A percentile compares a stretch with the other conserved stretches of the same genome.
Conservation (phyloP, 2,797 vertebrate species). For the Remorina albescens region DNA sequence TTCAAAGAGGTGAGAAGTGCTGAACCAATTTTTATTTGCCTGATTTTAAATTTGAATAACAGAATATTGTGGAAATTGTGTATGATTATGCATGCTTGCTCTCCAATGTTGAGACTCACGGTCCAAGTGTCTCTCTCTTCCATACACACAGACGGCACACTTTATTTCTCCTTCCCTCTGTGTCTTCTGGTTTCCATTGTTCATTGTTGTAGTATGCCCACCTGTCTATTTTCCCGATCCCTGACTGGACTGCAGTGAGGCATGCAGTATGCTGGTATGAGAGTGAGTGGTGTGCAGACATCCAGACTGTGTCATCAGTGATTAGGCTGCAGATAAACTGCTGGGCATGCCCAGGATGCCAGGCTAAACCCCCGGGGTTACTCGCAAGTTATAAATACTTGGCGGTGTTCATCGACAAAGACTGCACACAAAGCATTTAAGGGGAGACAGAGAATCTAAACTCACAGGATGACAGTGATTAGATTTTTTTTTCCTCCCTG, state of each 20-base stretch:
- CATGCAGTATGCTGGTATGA: slow-evolving; percentile 74
- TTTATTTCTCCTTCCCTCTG: slow-evolving; percentile 27
- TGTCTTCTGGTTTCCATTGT: slow-evolving; percentile 61
- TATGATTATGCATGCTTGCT: slow-evolving; percentile 10
- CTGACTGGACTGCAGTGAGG: slow-evolving; percentile 48
- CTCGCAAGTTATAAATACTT: slow-evolving; percentile 69
- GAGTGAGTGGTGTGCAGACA: slow-evolving; percentile 61
- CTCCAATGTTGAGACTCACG: not conserved
- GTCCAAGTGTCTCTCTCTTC: not conserved
- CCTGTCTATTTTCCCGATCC: slow-evolving; percentile 69
- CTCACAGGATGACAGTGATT: not conserved
- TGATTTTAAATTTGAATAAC: slow-evolving; percentile 1
- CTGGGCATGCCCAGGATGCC: slow-evolving; percentile 69
- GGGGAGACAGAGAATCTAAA: slow-evolving; percentile 8
- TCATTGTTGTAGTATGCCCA: slow-evolving; percentile 61
- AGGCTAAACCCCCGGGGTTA: slow-evolving; percentile 45
- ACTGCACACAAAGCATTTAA: slow-evolving; percentile 23
- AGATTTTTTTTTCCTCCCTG: not conserved
- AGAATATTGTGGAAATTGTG: not conserved
- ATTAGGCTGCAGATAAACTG: slow-evolving; percentile 76
- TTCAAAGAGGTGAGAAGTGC: slow-evolving; percentile 92
- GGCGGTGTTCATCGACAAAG: slow-evolving; percentile 43
- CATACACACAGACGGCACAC: not conserved
- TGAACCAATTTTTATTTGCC: slow-evolving; percentile 1
- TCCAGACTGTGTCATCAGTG: slow-evolving; percentile 76